Evolutionary conservation across 2,797 vertebrate genomes (phyloP).

Genomic region (Phylloscopus collybita): DNA sequence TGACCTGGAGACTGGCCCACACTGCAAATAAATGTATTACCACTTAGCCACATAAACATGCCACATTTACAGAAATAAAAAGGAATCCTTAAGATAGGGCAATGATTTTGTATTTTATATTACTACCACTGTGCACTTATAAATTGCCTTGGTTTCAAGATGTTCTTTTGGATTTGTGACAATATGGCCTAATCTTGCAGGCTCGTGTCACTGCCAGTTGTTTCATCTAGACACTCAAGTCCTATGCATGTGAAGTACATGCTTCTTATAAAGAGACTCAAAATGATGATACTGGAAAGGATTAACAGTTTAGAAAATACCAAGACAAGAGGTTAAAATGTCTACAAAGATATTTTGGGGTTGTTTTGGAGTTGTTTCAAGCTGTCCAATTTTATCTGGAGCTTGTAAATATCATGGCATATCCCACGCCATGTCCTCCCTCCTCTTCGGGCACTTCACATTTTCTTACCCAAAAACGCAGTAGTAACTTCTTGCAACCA

Average conservation of each 20-base stretch:
- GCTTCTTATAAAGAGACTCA: background rate
- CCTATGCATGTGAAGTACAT: background rate
- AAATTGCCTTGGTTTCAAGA: background rate
- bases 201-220: background rate
- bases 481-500: slow-evolving; percentile 29
- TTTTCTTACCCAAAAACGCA: slow-evolving; percentile 3
- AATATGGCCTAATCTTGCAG: background rate
- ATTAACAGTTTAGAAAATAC: background rate
- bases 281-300: background rate
- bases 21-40: background rate
- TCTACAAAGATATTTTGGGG: background rate
- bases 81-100: background rate
- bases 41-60: background rate
- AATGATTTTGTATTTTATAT: background rate
- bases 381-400: background rate
- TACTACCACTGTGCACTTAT: background rate
- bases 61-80: background rate
- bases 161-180: background rate
- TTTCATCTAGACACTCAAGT: background rate
- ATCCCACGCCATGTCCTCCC: background rate
- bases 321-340: background rate
- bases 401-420: background rate
- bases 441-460: background rate
- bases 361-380: background rate
- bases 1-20: background rate